These are phyloP conservation scores for Diaphora mendica DNA, from an alignment of 2,888 invertebrate genomes.

Conservation along the genomic window DNA sequence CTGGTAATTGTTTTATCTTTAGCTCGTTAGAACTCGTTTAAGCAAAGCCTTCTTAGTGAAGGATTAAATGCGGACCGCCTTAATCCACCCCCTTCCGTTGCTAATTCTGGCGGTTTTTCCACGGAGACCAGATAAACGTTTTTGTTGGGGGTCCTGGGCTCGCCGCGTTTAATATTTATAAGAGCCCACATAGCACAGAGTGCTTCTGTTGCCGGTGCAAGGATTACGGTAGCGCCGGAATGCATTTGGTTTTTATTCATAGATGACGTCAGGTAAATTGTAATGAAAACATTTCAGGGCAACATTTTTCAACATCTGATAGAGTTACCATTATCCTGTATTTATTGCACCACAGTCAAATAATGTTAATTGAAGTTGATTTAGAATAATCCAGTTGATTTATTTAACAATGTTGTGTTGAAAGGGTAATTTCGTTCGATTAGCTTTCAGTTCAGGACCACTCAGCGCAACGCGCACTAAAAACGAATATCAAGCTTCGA, in stretches of 20 bases:
- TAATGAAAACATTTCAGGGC: conserved; percentile 65
- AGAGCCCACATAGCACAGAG: conserved; percentile 75
- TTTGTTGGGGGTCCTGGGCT: conserved; percentile 77
- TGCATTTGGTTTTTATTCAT: conserved; percentile 73
- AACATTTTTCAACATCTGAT: conserved; percentile 47
- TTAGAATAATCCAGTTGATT: conserved; percentile 61
- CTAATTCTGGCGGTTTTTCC: conserved; percentile 86
- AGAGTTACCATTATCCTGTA: conserved; percentile 31
- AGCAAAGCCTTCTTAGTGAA: conserved; percentile 87
- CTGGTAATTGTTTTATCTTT: conserved; percentile 86
- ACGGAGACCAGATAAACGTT: conserved; percentile 85
- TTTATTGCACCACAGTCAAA: conserved; percentile 28
- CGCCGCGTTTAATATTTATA: conserved; percentile 83
- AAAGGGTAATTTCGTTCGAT: conserved; percentile 64
- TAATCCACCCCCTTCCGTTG: conserved; percentile 84
- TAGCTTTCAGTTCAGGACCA: conserved; percentile 72
- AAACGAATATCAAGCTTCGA: conserved; percentile 65
- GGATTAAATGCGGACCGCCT: conserved; percentile 86
- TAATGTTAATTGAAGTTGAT: conserved; percentile 41
- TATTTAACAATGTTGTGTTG: conserved; percentile 60
- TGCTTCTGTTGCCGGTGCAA: conserved; percentile 75
- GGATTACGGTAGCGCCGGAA: conserved; percentile 71
- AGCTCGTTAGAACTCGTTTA: conserved; percentile 87
- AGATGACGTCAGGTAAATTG: conserved; percentile 68
- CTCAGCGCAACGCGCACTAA: conserved; percentile 59